Evolutionary conservation across 2,113 vertebrate genomes (phyloP).

Genomic region (Serilophus lunatus): DNA sequence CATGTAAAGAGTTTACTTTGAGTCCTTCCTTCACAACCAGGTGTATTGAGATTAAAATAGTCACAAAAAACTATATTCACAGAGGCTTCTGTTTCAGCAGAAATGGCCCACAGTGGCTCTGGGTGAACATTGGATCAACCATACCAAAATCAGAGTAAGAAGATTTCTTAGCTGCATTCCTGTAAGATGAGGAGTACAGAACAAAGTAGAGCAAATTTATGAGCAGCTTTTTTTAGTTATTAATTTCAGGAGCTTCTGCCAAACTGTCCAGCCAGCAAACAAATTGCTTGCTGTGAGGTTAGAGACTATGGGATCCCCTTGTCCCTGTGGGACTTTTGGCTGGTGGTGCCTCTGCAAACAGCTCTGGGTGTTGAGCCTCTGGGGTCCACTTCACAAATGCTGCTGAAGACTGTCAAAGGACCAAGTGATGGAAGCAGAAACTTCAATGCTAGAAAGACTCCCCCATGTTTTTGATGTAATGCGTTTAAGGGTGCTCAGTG

Average conservation of each 20-base stretch:
- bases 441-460: background rate
- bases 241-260: background rate
- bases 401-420: background rate
- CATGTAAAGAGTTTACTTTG: background rate
- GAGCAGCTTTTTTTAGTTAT: background rate
- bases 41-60: background rate
- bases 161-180: background rate
- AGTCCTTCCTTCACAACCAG: background rate
- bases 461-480: background rate
- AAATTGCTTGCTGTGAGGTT: background rate
- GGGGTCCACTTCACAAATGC: background rate
- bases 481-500: background rate
- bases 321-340: background rate
- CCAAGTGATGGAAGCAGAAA: background rate
- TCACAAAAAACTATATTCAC: background rate
- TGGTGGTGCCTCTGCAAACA: background rate
- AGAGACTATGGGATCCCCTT: background rate
- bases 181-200: background rate
- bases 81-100: background rate
- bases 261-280: background rate
- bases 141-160: background rate
- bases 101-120: background rate
- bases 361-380: background rate
- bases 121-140: background rate
- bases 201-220: background rate